Evolutionary conservation across 2,797 vertebrate genomes (phyloP), one percentile per base, ranked within the genome.

Genomic region (Pristis pectinata): DNA sequence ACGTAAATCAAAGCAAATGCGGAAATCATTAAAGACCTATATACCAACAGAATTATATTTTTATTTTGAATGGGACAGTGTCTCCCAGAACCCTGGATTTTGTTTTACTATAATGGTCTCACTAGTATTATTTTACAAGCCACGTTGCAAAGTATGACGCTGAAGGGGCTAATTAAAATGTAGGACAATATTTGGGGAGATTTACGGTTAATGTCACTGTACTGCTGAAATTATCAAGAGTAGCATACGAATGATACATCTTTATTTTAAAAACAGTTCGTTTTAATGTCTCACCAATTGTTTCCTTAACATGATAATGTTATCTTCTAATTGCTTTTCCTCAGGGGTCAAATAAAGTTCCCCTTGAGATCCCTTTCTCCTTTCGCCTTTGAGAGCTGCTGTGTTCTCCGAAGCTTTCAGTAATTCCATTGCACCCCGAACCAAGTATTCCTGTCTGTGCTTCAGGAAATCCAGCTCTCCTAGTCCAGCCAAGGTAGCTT

Each of bases 251-350:
- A 24, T 67, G 41, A 22, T 67, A 91, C 17, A n/a, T 64, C n/a
- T 67, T 19, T 61, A 22, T 34, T 89, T 37, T 37, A 22, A 37
- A 10, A 61, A n/a, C 56, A 24, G 2, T 64, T 19, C n/a, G 87
- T 67, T 67, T 91, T 41, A 41, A 91, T 41, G 27, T 93, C 98
- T 95, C 97, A 99, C 98, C 98, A 99, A 97, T 95, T 99, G 98
- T 97, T 98, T 98, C 95, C 98, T 95, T 94, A 99, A 97, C 95
- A 99, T 97, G 94, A 98, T 96, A 96, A 98, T 98, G 96, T 98
- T 98, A 96, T 99, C 97, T 97, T 97, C 98, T 96, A 98, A 95
- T 96, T 98, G 97, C 96, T 98, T 98, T 96, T 98, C 98, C 97
- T 98, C 98, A 91, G 97, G 96, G 95, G 97, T 98, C 95, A 97